Evolutionary conservation across 2,888 invertebrate genomes (phyloP), one percentile per base, ranked within the genome.

Genomic region (Phymatocera aterrima): DNA sequence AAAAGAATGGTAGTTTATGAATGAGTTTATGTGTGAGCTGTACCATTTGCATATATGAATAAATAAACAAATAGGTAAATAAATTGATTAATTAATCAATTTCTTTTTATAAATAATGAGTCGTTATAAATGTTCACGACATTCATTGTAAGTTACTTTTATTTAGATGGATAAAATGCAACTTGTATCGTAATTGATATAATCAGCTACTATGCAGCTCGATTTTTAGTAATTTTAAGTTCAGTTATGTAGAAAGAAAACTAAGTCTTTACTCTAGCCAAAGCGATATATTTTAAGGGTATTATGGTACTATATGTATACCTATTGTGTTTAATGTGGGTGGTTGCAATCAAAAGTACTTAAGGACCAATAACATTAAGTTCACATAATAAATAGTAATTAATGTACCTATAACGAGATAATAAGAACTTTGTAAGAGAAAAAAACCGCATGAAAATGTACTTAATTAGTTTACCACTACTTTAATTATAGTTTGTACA

Each of bases 321-420:
- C 40, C 4, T 40, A 65, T 18, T 70, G 24, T 51, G n/a, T 64
- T 64, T 18, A 77, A 65, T 64, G n/a, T n/a, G 61, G 64, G 72
- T 34, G 72, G 34, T 70, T 78, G 74, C 72, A 34, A 78, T 78
- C 70, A 74, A 74, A 78, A 74, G 74, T 78, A 78, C 78, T 78
- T 78, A 78, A 74, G 78, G 74, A 78, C 78, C 74, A 78, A 78
- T 78, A 51, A 21, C 37, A 6, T 75, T 75, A 75, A 48, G 75
- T 57, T 57, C 4, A 40, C 8, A 40, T 40, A 46, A 37, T 18
- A n/a, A 6, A 18, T 75, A 75, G 5, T 34, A 48, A 51, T 43
- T 24, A 57, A 18, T n/a, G 37, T 75, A 75, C 46, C 21, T 46
- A 40, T 75, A 51, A 57, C 40, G 46, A 46, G 72, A 48, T 72